Conservation (phyloP, 2,797 vertebrate species). For the Gallinago solitaria region DNA sequence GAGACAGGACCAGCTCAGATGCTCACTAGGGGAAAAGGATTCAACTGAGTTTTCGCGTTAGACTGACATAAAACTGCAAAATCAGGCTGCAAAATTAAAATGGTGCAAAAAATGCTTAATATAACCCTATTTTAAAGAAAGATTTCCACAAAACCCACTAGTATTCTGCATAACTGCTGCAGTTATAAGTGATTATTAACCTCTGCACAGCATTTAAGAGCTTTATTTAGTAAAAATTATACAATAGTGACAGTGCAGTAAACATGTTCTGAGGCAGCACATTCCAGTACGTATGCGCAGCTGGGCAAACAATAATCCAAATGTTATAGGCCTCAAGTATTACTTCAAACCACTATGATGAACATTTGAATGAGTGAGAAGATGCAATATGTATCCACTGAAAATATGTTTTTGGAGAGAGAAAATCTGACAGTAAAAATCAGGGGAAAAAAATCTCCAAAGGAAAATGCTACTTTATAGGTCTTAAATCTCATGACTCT, state of each 20-base stretch:
- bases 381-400: neutral
- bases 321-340: neutral
- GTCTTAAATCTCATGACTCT: neutral
- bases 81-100: slow-evolving; percentile 26
- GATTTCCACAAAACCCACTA: neutral
- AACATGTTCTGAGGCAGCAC: slow-evolving; percentile 7
- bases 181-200: slow-evolving; percentile 19
- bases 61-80: neutral
- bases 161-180: neutral
- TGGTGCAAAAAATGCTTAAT: neutral
- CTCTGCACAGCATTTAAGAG: neutral
- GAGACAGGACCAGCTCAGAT: slow-evolving; percentile 2
- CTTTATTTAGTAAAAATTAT: slow-evolving; percentile 39
- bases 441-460: neutral
- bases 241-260: neutral
- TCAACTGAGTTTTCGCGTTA: neutral
- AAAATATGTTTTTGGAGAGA: neutral
- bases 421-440: neutral
- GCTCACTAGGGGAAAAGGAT: neutral
- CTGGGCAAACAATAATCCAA: neutral
- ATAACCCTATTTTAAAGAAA: neutral
- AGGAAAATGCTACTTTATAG: neutral
- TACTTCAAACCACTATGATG: neutral
- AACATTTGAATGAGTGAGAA: neutral
- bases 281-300: neutral